phyloP scores from a whole-genome alignment of 2,113 vertebrate genomes.

The Sphaerodactylus townsendi region DNA sequence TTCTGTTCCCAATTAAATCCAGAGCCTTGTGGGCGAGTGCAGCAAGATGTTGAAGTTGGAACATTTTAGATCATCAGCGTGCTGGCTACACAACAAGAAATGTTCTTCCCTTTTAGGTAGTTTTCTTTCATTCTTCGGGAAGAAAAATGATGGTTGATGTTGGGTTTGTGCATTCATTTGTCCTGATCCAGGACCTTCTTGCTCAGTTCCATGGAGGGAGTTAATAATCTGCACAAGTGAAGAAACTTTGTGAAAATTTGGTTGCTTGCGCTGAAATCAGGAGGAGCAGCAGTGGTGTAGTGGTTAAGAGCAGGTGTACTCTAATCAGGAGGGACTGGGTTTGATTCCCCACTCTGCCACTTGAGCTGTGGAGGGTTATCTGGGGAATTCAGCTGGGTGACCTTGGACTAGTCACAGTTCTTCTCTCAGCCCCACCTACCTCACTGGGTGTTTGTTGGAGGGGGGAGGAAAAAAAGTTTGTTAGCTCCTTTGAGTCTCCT shows the following conservation, averaged over 20 bases:
- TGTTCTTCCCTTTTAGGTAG: neutral
- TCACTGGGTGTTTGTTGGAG: too few species aligned
- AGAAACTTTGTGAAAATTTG: neutral
- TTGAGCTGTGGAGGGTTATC: too few species aligned
- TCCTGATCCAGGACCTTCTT: neutral
- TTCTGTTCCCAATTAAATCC: conserved; percentile 17
- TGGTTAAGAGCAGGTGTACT: too few species aligned
- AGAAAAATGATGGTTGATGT: neutral
- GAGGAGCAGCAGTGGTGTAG: too few species aligned
- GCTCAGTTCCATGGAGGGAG: neutral
- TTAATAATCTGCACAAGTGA: neutral
- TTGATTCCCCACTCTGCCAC: too few species aligned
- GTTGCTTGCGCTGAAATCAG: neutral
- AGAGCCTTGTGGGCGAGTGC: neutral
- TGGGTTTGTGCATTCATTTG: neutral
- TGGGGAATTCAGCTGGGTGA: too few species aligned
- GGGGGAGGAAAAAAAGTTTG: too few species aligned
- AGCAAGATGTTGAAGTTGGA: conserved; percentile 17
- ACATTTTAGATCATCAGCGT: neutral
- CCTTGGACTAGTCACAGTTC: too few species aligned
- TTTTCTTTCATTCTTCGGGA: neutral
- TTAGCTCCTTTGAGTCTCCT: too few species aligned
- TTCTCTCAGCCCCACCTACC: too few species aligned
- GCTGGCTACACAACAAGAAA: neutral
- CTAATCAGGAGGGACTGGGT: too few species aligned